These are phyloP conservation scores for Tenthredo notha DNA, from an alignment of 2,888 invertebrate species.

Conservation along the genomic window DNA sequence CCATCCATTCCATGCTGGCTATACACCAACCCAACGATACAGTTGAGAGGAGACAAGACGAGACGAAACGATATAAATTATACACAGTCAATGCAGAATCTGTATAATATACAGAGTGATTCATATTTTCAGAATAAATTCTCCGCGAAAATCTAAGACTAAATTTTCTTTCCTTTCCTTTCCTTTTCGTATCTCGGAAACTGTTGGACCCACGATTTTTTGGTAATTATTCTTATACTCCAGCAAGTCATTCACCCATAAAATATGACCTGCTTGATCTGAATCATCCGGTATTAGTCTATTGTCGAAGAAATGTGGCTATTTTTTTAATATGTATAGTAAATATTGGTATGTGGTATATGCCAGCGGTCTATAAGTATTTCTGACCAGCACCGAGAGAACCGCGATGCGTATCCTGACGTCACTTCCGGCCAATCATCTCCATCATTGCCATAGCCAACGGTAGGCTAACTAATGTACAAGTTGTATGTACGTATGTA, in stretches of 20 bases:
- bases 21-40: neutral
- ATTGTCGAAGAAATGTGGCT: too few relatives aligned
- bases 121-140: too few relatives aligned
- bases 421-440: slow-evolving; percentile 77
- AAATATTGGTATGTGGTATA: neutral
- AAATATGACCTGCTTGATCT: too few relatives aligned
- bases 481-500: neutral
- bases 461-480: neutral
- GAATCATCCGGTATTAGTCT: too few relatives aligned
- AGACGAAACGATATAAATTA: neutral
- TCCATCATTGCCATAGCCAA: slow-evolving; percentile 45
- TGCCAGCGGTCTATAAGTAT: neutral
- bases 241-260: too few relatives aligned
- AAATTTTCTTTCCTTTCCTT: too few relatives aligned
- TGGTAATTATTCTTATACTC: too few relatives aligned
- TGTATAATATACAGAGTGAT: neutral
- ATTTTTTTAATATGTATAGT: too few relatives aligned
- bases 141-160: too few relatives aligned
- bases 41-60: neutral
- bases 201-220: too few relatives aligned
- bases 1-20: slow-evolving; percentile 48
- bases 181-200: too few relatives aligned
- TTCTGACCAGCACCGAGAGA: slow-evolving; percentile 47
- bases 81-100: neutral
- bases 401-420: slow-evolving; percentile 73